A percentile compares a stretch with the other conserved stretches of the same genome.
Conservation (phyloP, 2,888 invertebrate genomes). For the Lycaena phlaeas region DNA sequence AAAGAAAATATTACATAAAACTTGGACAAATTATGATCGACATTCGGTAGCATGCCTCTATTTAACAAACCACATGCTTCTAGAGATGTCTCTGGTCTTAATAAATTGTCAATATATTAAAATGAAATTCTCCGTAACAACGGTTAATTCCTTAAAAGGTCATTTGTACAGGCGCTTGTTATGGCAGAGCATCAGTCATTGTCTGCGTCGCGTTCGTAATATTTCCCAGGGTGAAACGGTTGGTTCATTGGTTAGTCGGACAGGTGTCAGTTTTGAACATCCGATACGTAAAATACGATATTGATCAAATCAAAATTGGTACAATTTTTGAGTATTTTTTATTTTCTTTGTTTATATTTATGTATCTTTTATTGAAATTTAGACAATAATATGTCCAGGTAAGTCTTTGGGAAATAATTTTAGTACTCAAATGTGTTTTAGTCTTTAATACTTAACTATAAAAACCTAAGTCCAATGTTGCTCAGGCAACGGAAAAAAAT, state of each 20-base stretch:
- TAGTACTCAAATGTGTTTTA: too few species aligned
- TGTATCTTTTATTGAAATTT: too few species aligned
- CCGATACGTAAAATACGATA: too few species aligned
- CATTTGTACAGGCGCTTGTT: constrained; percentile 7
- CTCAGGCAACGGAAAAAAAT: too few species aligned
- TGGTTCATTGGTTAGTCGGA: constrained; percentile 6
- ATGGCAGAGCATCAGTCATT: constrained; percentile 13
- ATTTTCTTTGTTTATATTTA: neutral
- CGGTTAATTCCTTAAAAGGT: neutral
- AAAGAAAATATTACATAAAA: too few species aligned
- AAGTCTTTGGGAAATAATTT: too few species aligned
- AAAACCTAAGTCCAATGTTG: too few species aligned
- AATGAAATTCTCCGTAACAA: constrained; percentile 2
- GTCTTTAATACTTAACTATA: too few species aligned
- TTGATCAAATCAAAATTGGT: neutral
- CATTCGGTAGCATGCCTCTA: too few species aligned
- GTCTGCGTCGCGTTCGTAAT: constrained; percentile 11
- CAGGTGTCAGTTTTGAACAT: neutral
- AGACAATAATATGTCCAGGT: too few species aligned
- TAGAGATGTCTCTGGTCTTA: too few species aligned
- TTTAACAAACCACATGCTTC: neutral
- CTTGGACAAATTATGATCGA: too few species aligned
- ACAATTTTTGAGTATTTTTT: neutral
- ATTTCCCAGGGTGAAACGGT: neutral
- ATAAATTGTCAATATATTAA: neutral